These are phyloP conservation scores for Aleiodes alternator DNA, from an alignment of 2,888 invertebrate genomes.

Conservation along the genomic window DNA sequence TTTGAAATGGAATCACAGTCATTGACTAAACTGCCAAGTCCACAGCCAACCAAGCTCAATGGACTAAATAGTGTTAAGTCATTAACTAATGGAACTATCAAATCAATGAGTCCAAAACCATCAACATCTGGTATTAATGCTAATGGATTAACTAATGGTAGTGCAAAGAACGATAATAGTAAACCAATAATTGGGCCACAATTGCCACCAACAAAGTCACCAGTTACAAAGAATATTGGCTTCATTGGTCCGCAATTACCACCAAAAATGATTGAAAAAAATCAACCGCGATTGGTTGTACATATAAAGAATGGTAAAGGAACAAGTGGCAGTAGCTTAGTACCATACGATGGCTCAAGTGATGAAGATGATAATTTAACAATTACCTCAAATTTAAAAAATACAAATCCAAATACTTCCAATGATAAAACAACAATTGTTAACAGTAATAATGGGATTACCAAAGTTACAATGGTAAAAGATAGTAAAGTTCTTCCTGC, in stretches of 20 bases:
- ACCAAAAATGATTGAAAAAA: conserved; percentile 64
- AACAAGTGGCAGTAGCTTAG: conserved; percentile 67
- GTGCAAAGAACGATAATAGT: conserved; percentile 44
- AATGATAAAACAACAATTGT: conserved; percentile 5
- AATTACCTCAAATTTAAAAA: conserved; percentile 43
- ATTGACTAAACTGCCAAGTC: conserved; percentile 57
- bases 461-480: conserved; percentile 48
- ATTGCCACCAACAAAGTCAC: conserved; percentile 53
- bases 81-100: conserved; percentile 62
- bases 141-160: conserved; percentile 51
- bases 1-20: conserved; percentile 83
- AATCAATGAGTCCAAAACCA: conserved; percentile 59
- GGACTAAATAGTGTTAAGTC: conserved; percentile 65
- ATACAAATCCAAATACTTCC: conserved; percentile 45
- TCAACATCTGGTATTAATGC: conserved; percentile 56
- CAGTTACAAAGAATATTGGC: conserved; percentile 48
- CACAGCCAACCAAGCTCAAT: conserved; percentile 63
- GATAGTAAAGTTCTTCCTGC: not conserved
- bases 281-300: conserved; percentile 63
- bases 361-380: conserved; percentile 67
- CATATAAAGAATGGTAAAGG: conserved; percentile 69
- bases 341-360: conserved; percentile 73
- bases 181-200: conserved; percentile 55
- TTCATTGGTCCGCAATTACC: conserved; percentile 70
- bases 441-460: conserved; percentile 50